phyloP scores from a whole-genome alignment of 1,140 invertebrate genomes.

The Macrotrachela quadricornifera region DNA sequence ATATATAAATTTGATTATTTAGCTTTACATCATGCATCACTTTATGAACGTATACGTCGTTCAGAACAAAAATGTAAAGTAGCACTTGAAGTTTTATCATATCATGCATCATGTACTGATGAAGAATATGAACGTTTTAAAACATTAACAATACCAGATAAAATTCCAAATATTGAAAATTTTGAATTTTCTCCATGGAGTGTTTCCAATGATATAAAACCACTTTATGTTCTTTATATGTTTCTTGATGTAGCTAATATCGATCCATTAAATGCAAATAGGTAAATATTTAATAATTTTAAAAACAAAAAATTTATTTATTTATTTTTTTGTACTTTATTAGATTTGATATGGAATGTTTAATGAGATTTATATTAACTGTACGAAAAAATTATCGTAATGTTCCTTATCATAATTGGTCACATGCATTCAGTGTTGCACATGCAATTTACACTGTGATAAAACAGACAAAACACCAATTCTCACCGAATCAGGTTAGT shows the following conservation, averaged over 20 bases:
- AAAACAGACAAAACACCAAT: conserved; percentile 35
- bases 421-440: conserved; percentile 82
- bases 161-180: too few species aligned
- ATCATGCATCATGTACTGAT: conserved; percentile 72
- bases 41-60: conserved; percentile 53
- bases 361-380: conserved; percentile 70
- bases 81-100: conserved; percentile 75
- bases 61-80: conserved; percentile 88
- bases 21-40: conserved; percentile 68
- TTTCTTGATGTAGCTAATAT: conserved; percentile 49
- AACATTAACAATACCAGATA: too few species aligned
- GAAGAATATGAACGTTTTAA: conserved; percentile 38
- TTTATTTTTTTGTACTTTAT: conserved; percentile 11
- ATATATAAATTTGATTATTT: too few species aligned
- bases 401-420: conserved; percentile 93
- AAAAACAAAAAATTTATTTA: too few species aligned
- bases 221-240: conserved; percentile 49
- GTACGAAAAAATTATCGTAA: conserved; percentile 89
- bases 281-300: too few species aligned
- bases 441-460: conserved; percentile 93
- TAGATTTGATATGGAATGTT: conserved; percentile 41
- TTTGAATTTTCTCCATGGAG: conserved; percentile 45
- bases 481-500: too few species aligned
- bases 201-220: conserved; percentile 45
- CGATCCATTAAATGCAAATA: conserved; percentile 5